Evolutionary conservation across 1,140 invertebrate genomes (phyloP), one percentile per base, ranked within the genome.

Genomic region (Cyclargus thomasi): DNA sequence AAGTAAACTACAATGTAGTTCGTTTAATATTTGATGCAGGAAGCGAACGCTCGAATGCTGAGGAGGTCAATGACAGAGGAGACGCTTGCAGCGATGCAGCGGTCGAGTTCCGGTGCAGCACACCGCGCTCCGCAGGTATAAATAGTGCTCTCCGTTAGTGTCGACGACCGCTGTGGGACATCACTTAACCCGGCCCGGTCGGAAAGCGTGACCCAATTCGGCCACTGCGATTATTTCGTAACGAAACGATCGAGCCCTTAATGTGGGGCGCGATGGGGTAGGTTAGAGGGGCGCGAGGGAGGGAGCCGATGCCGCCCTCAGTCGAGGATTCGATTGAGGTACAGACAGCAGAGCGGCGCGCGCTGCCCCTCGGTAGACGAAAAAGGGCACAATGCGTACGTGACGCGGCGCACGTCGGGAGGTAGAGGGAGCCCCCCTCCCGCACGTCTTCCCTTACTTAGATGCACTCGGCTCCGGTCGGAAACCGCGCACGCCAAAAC

Each of bases 111-210:
- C 86, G 86, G 87, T 87, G 85, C 85, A 85, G 80, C 83, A 83
- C 83, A 79, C 77, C 76, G 78, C 87, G 87, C 83, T 80, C 77
- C 76, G 79, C 87, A 90, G 87, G 87, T 90, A 90, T 88, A 88
- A 90, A 90, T 90, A 90, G 87, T 80, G 81, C 53, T 66, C 65
- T 78, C 87, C 87, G 85, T 87, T 90, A 88, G 85, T 88, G 87
- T 88, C 87, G 85, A 86, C 83, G 87, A 90, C 87, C 87, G 85
- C 78, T 72, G 74, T 68, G 76, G 77, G 77, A 81, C 81, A 71
- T 76, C 74, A 74, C 67, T 65, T 63, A 70, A 75, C 72, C 72
- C 74, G 72, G 74, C 78, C 73, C 73, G 70, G 72, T 77, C 73
- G 75, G 68, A 72, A 72, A 67, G 65, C 70, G 75, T 82, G 82